Conservation (phyloP, 2,888 invertebrate genomes). For the Gisinianus flammeolus region DNA sequence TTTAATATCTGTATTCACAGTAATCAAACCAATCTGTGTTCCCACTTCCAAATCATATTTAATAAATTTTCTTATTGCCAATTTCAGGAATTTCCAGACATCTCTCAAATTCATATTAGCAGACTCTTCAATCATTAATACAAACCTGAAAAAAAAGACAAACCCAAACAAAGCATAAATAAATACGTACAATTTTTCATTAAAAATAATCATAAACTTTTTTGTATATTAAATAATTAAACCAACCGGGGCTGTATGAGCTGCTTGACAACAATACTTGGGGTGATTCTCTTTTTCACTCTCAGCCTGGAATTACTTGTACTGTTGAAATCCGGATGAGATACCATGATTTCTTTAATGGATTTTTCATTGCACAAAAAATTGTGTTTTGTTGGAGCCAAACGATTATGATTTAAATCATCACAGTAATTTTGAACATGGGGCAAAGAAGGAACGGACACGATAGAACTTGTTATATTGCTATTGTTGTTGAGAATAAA, state of each 20-base stretch:
- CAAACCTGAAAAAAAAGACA: too few relatives aligned
- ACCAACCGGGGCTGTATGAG: slow-evolving; percentile 66
- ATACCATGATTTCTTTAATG: slow-evolving; percentile 68
- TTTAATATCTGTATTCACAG: slow-evolving; percentile 59
- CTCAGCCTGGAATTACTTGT: slow-evolving; percentile 10
- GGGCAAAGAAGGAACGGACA: slow-evolving; percentile 59
- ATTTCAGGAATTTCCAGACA: slow-evolving; percentile 68
- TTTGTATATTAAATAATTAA: too few relatives aligned
- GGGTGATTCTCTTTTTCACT: slow-evolving; percentile 54
- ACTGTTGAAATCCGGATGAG: slow-evolving; percentile 65
- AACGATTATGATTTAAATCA: slow-evolving; percentile 68
- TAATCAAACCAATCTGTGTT: slow-evolving; percentile 61
- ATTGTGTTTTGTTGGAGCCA: slow-evolving; percentile 72
- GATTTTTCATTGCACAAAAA: slow-evolving; percentile 69
- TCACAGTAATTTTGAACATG: slow-evolving; percentile 70
- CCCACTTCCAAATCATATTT: slow-evolving; percentile 64
- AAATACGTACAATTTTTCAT: too few relatives aligned
- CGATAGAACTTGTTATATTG: slow-evolving; percentile 59
- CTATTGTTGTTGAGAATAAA: slow-evolving; percentile 52
- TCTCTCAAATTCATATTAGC: slow-evolving; percentile 67
- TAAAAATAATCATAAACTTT: too few relatives aligned
- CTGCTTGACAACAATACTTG: slow-evolving; percentile 65
- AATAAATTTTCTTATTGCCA: slow-evolving; percentile 69
- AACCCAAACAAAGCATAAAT: too few relatives aligned
- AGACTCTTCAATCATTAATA: slow-evolving; percentile 68